These are phyloP conservation scores for Tenthredo amoena DNA, from an alignment of 2,888 invertebrate species.

Conservation along the genomic window DNA sequence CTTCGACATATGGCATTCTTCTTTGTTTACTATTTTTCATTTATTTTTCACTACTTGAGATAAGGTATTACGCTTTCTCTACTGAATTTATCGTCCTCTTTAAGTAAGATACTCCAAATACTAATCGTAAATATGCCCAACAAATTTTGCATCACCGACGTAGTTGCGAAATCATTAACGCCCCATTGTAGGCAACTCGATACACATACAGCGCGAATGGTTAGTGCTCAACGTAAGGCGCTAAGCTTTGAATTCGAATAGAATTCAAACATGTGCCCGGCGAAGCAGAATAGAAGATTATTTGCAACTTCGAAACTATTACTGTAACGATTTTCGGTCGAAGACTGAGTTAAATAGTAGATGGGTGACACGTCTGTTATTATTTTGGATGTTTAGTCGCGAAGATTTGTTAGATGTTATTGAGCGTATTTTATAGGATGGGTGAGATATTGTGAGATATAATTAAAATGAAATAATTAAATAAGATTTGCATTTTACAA, in stretches of 20 bases:
- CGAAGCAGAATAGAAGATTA: neutral
- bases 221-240: neutral
- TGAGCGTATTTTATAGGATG: neutral
- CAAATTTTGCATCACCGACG: neutral
- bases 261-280: neutral
- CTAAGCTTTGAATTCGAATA: neutral
- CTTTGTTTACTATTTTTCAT: neutral
- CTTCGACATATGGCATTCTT: neutral
- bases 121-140: neutral
- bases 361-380: neutral
- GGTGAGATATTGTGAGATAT: neutral
- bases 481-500: constrained; percentile 78
- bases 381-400: neutral
- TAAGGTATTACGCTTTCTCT: neutral
- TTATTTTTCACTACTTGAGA: neutral
- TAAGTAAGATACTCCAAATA: too few relatives aligned
- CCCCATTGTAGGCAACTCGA: neutral
- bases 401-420: neutral
- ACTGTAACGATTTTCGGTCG: neutral
- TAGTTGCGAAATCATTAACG: neutral
- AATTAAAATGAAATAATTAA: constrained; percentile 70
- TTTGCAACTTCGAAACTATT: neutral
- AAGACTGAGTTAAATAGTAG: neutral
- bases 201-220: neutral
- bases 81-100: neutral